Evolutionary conservation across 2,888 invertebrate genomes (phyloP), one percentile per base, ranked within the genome.

Genomic region (Caenorhabditis uteleia): DNA sequence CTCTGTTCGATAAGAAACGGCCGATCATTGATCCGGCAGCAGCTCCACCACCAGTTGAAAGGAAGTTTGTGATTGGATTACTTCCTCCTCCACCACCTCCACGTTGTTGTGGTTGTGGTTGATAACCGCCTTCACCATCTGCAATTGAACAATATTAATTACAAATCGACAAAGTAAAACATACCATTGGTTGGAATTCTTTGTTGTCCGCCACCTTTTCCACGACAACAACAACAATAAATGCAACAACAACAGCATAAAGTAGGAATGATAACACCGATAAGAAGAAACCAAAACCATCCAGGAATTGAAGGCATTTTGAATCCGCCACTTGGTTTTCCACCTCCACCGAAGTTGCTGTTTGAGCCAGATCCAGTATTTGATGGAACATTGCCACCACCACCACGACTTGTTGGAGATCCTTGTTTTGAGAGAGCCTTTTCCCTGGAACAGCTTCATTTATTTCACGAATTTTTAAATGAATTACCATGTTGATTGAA

Each of bases 161-260:
- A n/a, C 7, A 34, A 34, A 34, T 34, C 8, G 4, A 12, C 34
- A 14, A n/a, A 34, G n/a, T 10, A 38, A 25, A 25, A 57, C 49
- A 48, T 25, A 57, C 64, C 43, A 50, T 58, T 50, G 45, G 64
- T 58, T 10, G 64, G 64, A 27, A 64, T 58, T 33, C 51, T 51
- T 27, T 69, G 66, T 27, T 72, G 70, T 10, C 65, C 68, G 21
- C 68, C 69, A 27, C 67, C 74, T 61, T 66, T 69, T 56, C 71
- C 69, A 12, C 75, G 71, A 40, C 77, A 80, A 47, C 77, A 80
- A 40, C 79, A 80, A 49, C 75, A 80, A 43, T 80, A 80, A 36
- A 73, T 39, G 44, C 77, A 75, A 48, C 75, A 77, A 43, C 79
- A 79, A 50, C 80, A 80, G 45, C 73, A 77, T 8, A 78, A 65